Conservation (phyloP, 2,113 vertebrate genomes). For the Ciconia maguari region DNA sequence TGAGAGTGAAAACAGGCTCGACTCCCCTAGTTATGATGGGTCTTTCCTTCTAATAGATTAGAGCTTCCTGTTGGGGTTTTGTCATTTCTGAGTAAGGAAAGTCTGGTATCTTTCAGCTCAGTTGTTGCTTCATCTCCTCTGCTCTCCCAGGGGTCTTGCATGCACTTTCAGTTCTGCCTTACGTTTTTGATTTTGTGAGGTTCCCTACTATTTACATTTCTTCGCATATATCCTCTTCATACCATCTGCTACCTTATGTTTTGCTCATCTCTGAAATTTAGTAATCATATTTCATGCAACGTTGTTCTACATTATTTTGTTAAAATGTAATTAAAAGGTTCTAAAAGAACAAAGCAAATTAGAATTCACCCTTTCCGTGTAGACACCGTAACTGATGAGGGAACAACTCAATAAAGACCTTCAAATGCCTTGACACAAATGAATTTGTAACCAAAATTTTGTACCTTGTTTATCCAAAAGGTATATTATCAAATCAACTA, state of each 20-base stretch:
- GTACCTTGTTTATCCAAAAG: background rate
- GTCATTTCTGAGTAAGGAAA: background rate
- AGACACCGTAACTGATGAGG: background rate
- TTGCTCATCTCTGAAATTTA: conserved; percentile 26
- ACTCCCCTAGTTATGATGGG: background rate
- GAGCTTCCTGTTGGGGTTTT: background rate
- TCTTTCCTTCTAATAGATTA: background rate
- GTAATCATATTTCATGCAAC: background rate
- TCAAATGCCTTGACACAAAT: background rate
- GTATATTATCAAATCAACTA: background rate
- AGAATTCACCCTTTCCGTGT: background rate
- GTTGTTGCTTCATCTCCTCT: background rate
- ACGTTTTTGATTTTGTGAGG: background rate
- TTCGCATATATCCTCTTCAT: conserved; percentile 4
- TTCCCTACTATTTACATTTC: conserved; percentile 39
- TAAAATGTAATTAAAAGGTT: background rate
- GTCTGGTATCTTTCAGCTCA: background rate
- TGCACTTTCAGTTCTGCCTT: conserved; percentile 9
- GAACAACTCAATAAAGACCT: background rate
- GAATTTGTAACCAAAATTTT: background rate
- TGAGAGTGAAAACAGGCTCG: background rate
- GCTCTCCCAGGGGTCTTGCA: conserved; percentile 29
- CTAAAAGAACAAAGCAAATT: conserved; percentile 19
- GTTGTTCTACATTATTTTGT: background rate
- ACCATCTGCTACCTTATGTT: conserved; percentile 51